Conservation (phyloP, 1,140 invertebrate species). For the Andrena cerasifolii region DNA sequence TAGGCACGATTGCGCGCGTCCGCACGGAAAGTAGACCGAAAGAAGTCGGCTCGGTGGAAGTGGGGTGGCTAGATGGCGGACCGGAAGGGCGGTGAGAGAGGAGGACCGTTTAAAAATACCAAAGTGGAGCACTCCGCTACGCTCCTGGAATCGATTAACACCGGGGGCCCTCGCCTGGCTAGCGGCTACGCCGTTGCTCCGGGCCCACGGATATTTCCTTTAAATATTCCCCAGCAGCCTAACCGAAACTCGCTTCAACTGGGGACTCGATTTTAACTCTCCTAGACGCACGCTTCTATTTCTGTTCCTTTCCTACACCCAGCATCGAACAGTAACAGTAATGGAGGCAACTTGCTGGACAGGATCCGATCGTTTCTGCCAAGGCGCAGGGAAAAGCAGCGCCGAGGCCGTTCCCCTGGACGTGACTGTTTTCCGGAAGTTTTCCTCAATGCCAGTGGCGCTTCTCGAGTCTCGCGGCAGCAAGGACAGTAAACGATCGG, state of each 20-base stretch:
- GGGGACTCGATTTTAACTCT: too few species aligned
- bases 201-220: neutral
- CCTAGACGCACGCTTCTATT: too few species aligned
- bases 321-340: too few species aligned
- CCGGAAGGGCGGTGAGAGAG: conserved; percentile 56
- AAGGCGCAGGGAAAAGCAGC: neutral
- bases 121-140: conserved; percentile 71
- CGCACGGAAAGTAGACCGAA: conserved; percentile 67
- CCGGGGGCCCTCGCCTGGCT: neutral
- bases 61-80: conserved; percentile 27
- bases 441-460: neutral
- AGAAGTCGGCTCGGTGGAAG: conserved; percentile 56
- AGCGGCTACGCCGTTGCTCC: conserved; percentile 7
- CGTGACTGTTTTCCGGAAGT: conserved; percentile 22
- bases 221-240: neutral
- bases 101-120: conserved; percentile 70
- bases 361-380: neutral
- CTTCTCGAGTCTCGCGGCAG: conserved; percentile 7
- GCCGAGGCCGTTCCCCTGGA: conserved; percentile 9
- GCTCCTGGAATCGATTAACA: conserved; percentile 57
- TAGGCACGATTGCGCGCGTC: conserved; percentile 41
- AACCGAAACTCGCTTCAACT: too few species aligned
- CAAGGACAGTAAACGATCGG: neutral
- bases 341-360: neutral
- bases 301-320: too few species aligned